Base-by-base conservation (phyloP, 1,140 invertebrate species). In the Penaeus indicus region DNA sequence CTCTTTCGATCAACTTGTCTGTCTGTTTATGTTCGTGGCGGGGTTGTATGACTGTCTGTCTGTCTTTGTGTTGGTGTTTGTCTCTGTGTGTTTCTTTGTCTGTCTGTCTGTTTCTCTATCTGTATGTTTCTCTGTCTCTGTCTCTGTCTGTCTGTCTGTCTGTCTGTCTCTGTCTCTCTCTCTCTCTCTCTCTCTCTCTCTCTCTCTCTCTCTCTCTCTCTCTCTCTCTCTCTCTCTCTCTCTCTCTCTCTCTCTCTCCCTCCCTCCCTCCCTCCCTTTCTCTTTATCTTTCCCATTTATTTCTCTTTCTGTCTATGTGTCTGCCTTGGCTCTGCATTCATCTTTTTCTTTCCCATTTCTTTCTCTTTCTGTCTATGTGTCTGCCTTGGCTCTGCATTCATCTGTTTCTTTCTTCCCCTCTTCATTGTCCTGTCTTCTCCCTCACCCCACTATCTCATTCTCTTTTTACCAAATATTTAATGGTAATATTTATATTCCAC, bases 161-260 rank as follows among this genome's bases (percentile, higher is more conserved):
- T n/a, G 25, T n/a, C 16, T 25, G 7, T 10, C 47, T 10, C 47
- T 10, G 1, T 25, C 69, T 18, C n/a, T 18, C 25, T 25, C 18
- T 38, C 18, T 18, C 1, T n/a, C 38, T 16, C 61, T 83, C 81
- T 83, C 81, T 83, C 27, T 67, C 81, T 83, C 63, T 67, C 63
- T 64, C 62, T 64, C 61, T 64, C 80, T 64, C 80, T 83, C n/a
- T 64, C 80, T 64, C 80, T 83, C 80, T 83, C 80, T 83, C 80
- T 83, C 80, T 63, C 80, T 83, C 80, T 60, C 42, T 81, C 47
- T 42, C 42, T 81, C 79, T 32, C n/a, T n/a, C 38, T 32, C 32
- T 32, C 32, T 32, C 32, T 32, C 32, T 32, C 2, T 32, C 32
- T 32, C 32, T 32, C 2, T 32, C 32, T 32, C 32, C 2, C 32